A percentile compares a stretch with the other conserved stretches of the same genome.
Conservation (phyloP, 2,113 vertebrate species). For the Delphinus delphis region DNA sequence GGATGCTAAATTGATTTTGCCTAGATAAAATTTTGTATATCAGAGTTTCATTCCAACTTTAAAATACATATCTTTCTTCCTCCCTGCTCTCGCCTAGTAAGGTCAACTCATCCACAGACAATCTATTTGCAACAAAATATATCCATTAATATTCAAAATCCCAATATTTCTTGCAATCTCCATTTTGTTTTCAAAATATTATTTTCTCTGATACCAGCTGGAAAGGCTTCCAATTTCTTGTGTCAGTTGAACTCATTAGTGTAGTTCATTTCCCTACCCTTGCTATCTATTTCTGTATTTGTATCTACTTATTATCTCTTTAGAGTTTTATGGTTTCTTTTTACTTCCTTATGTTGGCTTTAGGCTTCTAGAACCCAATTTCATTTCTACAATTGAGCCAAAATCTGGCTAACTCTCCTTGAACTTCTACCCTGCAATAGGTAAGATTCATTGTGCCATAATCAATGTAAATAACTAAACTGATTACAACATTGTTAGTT, state of each 20-base stretch:
- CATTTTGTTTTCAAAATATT: not conserved
- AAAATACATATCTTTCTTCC: not conserved
- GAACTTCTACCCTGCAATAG: not conserved
- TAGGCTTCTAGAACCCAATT: not conserved
- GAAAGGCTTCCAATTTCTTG: rapidly evolving
- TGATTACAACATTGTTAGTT: not conserved
- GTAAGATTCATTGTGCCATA: not conserved
- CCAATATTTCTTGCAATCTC: not conserved
- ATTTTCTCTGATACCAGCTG: not conserved
- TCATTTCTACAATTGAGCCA: not conserved
- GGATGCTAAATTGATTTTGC: not conserved
- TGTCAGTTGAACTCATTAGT: not conserved
- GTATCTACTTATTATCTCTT: not conserved
- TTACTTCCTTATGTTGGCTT: not conserved
- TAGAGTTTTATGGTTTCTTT: not conserved
- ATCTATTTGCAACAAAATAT: not conserved
- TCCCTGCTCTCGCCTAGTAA: rapidly evolving
- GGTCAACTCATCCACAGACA: not conserved
- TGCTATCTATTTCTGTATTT: not conserved
- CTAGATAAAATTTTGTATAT: not conserved
- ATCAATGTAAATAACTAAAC: not conserved
- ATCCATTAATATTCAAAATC: not conserved
- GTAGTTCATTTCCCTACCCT: not conserved
- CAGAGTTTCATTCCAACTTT: not conserved
- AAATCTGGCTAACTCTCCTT: not conserved